Evolutionary conservation across 1,140 invertebrate species (phyloP).

Genomic region (Anoplolepis gracilipes): DNA sequence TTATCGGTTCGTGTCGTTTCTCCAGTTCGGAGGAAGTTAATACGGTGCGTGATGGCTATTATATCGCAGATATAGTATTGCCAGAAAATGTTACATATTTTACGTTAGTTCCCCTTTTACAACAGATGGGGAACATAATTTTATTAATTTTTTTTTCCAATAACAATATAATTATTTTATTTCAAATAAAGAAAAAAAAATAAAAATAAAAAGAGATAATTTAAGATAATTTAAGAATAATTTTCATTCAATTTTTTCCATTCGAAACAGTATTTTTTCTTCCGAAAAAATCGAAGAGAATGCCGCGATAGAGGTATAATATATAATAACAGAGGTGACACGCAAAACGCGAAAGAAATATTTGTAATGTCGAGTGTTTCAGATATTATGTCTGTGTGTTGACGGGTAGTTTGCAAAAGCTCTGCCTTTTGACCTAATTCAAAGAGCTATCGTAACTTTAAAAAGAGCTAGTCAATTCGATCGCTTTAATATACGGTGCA

Average conservation of each 20-base stretch:
- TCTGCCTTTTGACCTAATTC: conserved; percentile 76
- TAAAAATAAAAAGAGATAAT: not conserved
- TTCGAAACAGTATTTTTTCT: not conserved
- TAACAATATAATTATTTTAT: not conserved
- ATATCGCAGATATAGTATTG: not conserved
- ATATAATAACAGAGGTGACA: too few relatives aligned
- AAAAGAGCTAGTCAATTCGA: conserved; percentile 60
- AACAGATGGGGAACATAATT: not conserved
- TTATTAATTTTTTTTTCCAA: not conserved
- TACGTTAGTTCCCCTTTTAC: too few relatives aligned
- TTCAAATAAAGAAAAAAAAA: not conserved
- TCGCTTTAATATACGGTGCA: conserved; percentile 1
- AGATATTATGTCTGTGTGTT: conserved; percentile 49
- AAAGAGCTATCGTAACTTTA: conserved; percentile 67
- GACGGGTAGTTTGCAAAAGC: conserved; percentile 48
- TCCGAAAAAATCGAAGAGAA: not conserved
- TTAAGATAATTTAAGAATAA: not conserved
- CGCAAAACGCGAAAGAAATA: conserved; percentile 60
- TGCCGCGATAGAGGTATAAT: not conserved
- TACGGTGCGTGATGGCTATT: not conserved
- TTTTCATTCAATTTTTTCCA: not conserved
- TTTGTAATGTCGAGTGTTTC: conserved; percentile 66
- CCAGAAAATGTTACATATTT: not conserved
- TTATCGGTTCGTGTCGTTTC: conserved; percentile 10
- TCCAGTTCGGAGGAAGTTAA: not conserved